Percentiles rank a stretch among this genome's conserved stretches.
Evolutionary conservation across 2,888 invertebrate genomes (phyloP).

Genomic region (Agrotis segetum): DNA sequence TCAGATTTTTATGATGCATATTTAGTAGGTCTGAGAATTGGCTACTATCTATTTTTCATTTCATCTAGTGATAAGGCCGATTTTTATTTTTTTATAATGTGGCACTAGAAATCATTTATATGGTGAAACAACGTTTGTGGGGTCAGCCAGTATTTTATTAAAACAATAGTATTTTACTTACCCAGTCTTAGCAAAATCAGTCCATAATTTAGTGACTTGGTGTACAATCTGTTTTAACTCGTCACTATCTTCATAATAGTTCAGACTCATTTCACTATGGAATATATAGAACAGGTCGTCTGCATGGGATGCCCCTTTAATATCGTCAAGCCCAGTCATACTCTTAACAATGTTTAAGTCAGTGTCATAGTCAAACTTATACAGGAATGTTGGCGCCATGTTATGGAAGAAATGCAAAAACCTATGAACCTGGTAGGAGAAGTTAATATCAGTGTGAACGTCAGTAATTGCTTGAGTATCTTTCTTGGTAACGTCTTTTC

Average conservation of each 20-base stretch:
- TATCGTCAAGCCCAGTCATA: conserved; percentile 58
- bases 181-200: conserved; percentile 86
- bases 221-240: conserved; percentile 75
- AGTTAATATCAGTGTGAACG: conserved; percentile 74
- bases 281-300: conserved; percentile 88
- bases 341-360: conserved; percentile 79
- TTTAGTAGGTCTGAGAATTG: too few relatives aligned
- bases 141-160: too few relatives aligned
- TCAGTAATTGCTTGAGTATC: conserved; percentile 67
- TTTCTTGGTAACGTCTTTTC: conserved; percentile 67
- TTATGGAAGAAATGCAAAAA: conserved; percentile 73
- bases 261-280: conserved; percentile 76
- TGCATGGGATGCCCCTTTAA: conserved; percentile 84
- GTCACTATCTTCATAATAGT: conserved; percentile 74
- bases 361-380: conserved; percentile 77
- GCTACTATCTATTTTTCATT: too few relatives aligned
- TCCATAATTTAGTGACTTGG: conserved; percentile 84
- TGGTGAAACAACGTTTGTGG: too few relatives aligned
- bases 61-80: too few relatives aligned
- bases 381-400: conserved; percentile 73
- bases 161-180: conserved; percentile 61
- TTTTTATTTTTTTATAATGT: too few relatives aligned
- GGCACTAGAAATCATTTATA: too few relatives aligned
- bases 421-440: conserved; percentile 74
- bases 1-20: too few relatives aligned